These are phyloP conservation scores for Nysson spinosus DNA, from an alignment of 2,888 invertebrate species.

Conservation along the genomic window DNA sequence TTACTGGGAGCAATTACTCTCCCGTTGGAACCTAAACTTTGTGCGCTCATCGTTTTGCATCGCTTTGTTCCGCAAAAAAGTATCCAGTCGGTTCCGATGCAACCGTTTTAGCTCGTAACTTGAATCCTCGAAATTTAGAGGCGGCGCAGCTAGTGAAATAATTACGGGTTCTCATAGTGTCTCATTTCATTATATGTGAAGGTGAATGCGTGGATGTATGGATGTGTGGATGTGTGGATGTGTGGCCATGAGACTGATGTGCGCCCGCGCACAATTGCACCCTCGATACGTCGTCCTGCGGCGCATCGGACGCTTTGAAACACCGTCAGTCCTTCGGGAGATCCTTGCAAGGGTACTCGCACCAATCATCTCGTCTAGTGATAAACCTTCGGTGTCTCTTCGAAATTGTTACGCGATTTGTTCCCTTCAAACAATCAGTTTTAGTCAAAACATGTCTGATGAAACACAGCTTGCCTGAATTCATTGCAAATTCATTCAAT, in stretches of 20 bases:
- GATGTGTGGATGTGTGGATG: too few species aligned
- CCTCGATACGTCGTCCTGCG: conserved; percentile 62
- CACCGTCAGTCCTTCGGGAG: conserved; percentile 70
- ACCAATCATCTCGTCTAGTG: conserved; percentile 31
- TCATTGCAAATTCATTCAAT: too few species aligned
- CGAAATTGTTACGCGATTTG: conserved; percentile 22
- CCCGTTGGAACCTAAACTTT: neutral
- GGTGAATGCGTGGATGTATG: conserved; percentile 24
- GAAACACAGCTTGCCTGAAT: too few species aligned
- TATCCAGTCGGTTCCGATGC: neutral
- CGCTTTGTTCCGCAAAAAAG: conserved; percentile 11
- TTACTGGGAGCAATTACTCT: conserved; percentile 18
- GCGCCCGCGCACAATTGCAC: conserved; percentile 67
- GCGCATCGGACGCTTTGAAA: conserved; percentile 63
- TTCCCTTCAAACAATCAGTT: too few species aligned
- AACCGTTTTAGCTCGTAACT: conserved; percentile 2
- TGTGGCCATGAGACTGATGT: too few species aligned
- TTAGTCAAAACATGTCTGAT: too few species aligned
- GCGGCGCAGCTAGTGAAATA: conserved; percentile 29
- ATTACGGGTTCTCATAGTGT: conserved; percentile 28
- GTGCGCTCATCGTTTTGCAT: neutral
- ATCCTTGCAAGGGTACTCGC: conserved; percentile 67
- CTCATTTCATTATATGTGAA: conserved; percentile 26
- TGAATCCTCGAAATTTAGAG: conserved; percentile 29
- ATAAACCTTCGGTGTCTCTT: conserved; percentile 14